A percentile compares a stretch with the other conserved stretches of the same genome.
phyloP scores from a whole-genome alignment of 1,140 invertebrate species.

The Conus ventricosus region DNA sequence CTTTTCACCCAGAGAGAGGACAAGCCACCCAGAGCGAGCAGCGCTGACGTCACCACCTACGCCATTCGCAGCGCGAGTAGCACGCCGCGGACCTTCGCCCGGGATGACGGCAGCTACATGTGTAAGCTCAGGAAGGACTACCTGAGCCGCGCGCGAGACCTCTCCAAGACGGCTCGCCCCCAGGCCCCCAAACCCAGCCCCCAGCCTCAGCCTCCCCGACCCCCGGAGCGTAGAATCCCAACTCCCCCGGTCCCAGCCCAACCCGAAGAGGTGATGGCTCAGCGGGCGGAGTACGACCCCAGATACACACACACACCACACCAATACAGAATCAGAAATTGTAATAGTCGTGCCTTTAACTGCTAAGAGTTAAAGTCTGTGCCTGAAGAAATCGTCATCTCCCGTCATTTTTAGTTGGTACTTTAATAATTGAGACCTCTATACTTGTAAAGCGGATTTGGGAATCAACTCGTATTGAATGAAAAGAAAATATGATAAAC shows the following conservation, averaged over 20 bases:
- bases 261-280: neutral
- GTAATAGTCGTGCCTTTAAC: too few relatives aligned
- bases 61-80: slow-evolving; percentile 36
- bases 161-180: slow-evolving; percentile 9
- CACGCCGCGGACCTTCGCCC: slow-evolving; percentile 27
- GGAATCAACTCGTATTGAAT: too few relatives aligned
- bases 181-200: slow-evolving; percentile 17
- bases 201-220: neutral
- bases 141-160: slow-evolving; percentile 43
- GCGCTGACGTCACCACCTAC: slow-evolving; percentile 38
- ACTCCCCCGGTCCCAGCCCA: neutral
- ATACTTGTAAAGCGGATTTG: too few relatives aligned
- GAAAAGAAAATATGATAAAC: too few relatives aligned
- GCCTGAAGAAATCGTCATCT: too few relatives aligned
- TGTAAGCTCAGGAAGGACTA: slow-evolving; percentile 56
- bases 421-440: too few relatives aligned
- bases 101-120: slow-evolving; percentile 47
- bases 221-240: neutral
- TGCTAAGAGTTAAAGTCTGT: too few relatives aligned
- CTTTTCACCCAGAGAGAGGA: slow-evolving; percentile 55
- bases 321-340: too few relatives aligned
- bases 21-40: slow-evolving; percentile 45
- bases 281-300: slow-evolving; percentile 53
- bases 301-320: too few relatives aligned
- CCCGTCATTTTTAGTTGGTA: too few relatives aligned